Conservation (phyloP, 1,140 invertebrate genomes). For the Brachionus rotundiformis region DNA sequence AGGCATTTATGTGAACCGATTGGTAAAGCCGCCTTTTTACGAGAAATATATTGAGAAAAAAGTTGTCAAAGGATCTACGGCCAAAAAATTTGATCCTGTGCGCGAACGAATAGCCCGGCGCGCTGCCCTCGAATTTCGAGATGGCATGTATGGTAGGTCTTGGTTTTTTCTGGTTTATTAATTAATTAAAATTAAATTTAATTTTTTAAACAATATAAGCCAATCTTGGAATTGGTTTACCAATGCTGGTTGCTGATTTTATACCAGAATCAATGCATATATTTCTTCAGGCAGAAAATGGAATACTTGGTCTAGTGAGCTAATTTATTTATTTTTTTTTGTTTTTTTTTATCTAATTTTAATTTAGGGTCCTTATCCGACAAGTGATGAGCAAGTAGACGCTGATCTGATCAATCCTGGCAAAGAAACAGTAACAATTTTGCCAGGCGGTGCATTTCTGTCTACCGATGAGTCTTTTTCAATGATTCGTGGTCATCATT, state of each 20-base stretch:
- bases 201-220: too few species aligned
- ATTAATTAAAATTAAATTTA: too few species aligned
- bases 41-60: slow-evolving; percentile 84
- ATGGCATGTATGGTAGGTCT: slow-evolving; percentile 91
- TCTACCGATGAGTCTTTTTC: slow-evolving; percentile 53
- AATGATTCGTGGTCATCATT: slow-evolving; percentile 54
- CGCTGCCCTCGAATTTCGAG: slow-evolving; percentile 89
- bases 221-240: slow-evolving; percentile 53
- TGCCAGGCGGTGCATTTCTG: slow-evolving; percentile 53
- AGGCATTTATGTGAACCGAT: slow-evolving; percentile 84
- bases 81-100: slow-evolving; percentile 56
- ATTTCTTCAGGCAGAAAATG: slow-evolving; percentile 52
- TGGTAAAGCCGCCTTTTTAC: slow-evolving; percentile 77
- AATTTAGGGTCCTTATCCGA: slow-evolving; percentile 53
- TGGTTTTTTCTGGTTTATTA: too few species aligned
- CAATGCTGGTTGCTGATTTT: slow-evolving; percentile 50
- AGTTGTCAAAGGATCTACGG: slow-evolving; percentile 65
- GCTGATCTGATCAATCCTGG: slow-evolving; percentile 54
- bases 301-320: slow-evolving; percentile 53
- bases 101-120: slow-evolving; percentile 84
- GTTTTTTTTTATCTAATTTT: neutral
- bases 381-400: slow-evolving; percentile 52
- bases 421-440: slow-evolving; percentile 53
- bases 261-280: slow-evolving; percentile 44
- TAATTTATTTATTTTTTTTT: neutral